These are phyloP conservation scores for Gopherus evgoodei DNA, from an alignment of 2,113 vertebrate species.

Conservation along the genomic window DNA sequence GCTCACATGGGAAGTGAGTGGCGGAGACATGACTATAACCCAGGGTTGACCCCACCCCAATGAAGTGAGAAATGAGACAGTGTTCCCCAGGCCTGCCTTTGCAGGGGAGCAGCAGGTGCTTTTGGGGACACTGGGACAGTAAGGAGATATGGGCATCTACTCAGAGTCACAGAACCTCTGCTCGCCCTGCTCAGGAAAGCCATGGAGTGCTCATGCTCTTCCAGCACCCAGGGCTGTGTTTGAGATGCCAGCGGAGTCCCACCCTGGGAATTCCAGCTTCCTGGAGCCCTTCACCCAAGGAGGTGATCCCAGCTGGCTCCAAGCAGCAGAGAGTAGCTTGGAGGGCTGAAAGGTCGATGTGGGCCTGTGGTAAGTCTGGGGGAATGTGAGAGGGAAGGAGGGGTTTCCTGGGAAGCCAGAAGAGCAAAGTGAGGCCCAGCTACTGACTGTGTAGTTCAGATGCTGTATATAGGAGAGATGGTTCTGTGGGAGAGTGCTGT, in stretches of 20 bases:
- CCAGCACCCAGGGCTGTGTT: background rate
- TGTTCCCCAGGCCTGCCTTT: background rate
- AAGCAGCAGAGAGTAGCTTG: background rate
- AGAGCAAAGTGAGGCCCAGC: background rate
- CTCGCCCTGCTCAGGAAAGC: background rate
- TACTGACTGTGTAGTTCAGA: background rate
- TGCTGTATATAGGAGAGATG: conserved; percentile 34
- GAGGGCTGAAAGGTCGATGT: background rate
- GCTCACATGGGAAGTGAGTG: background rate
- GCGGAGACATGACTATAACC: background rate
- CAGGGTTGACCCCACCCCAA: background rate
- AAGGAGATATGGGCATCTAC: fast-evolving
- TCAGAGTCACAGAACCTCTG: no score
- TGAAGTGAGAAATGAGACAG: background rate
- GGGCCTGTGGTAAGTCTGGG: background rate
- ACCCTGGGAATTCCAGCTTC: background rate
- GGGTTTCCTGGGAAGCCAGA: background rate
- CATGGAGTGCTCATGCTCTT: background rate
- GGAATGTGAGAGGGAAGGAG: background rate
- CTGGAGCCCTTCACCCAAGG: background rate
- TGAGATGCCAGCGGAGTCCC: background rate
- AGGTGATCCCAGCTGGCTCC: background rate
- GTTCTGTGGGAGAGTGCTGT: background rate
- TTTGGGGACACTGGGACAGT: fast-evolving
- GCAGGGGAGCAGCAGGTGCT: background rate